Evolutionary conservation across 2,113 vertebrate species (phyloP), one percentile per base, ranked within the genome.

Genomic region (Naja naja): DNA sequence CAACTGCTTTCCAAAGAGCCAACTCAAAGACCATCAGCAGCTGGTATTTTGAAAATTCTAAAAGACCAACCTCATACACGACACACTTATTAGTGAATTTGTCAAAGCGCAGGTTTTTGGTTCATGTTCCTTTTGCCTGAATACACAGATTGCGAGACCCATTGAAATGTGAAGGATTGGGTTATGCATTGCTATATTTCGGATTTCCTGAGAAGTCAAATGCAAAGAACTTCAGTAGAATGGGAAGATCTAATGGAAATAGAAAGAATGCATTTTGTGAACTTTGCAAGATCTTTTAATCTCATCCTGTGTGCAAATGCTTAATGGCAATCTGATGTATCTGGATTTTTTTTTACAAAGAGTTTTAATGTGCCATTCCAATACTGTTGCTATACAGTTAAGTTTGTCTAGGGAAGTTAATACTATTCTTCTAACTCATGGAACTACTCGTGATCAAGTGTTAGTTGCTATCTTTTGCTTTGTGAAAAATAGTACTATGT

Each of bases 1-100:
- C 94, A 91, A 90, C 90, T 97, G 91, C 89, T 97, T 43, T 88
- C 94, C 39, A 1, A 20, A 4, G 30, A 96, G 0, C 95, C 94
- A 69, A 30, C 0, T 58, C 0, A 89, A 3, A 94, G 96, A 74
- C 94, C 95, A 55, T 25, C 49, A 3, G 52, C 95, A 47, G 11
- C 4, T 27, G 22, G 64, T 56, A 94, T 97, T 81, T 58, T 96
- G 91, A 39, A 3, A 14, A 89, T 64, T 9, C 1, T 90, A 64
- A 64, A 2, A 5, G 3, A 8, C 5, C 0, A 20, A 1, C 3
- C 0, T 9, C 14, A 3, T 8, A 18, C 0, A 2, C 8, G 0
- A 87, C 55, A 93, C 39, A 90, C 89, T 43, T 53, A 0, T 60
- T 93, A 93, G 39, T 45, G 23, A 53, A 93, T 18, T 18, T 88